phyloP scores from a whole-genome alignment of 2,113 vertebrate genomes.

The Syngnathoides biaculeatus region DNA sequence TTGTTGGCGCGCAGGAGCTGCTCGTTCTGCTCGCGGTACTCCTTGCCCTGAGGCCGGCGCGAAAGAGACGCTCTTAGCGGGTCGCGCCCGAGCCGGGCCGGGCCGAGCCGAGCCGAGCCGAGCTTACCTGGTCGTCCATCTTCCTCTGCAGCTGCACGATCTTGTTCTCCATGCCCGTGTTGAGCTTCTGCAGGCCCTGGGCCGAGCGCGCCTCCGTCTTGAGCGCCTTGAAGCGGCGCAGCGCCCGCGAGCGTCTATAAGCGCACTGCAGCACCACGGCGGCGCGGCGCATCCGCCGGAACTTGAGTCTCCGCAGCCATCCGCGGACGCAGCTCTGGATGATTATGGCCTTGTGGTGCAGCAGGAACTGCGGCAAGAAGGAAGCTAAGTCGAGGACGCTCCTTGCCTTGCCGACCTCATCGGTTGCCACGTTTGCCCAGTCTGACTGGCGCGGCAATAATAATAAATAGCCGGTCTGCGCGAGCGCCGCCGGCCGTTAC shows the following conservation, averaged over 20 bases:
- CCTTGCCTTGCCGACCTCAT: neutral
- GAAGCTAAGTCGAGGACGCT: neutral
- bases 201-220: slow-evolving; percentile 89
- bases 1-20: slow-evolving; percentile 66
- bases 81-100: no score
- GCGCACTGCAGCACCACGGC: slow-evolving; percentile 84
- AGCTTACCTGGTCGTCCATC: slow-evolving; percentile 87
- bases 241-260: slow-evolving; percentile 78
- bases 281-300: slow-evolving; percentile 59
- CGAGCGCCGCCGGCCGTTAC: no score
- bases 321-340: slow-evolving; percentile 80
- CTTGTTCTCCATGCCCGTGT: slow-evolving; percentile 96
- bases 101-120: no score
- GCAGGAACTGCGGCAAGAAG: slow-evolving; percentile 72
- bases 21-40: slow-evolving; percentile 75
- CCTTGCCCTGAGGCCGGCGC: slow-evolving; percentile 77
- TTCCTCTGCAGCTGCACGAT: slow-evolving; percentile 94
- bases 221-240: slow-evolving; percentile 78
- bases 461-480: no score
- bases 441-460: neutral
- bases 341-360: slow-evolving; percentile 84
- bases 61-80: neutral
- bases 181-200: slow-evolving; percentile 86
- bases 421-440: no score
- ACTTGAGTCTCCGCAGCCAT: slow-evolving; percentile 79